Evolutionary conservation across 35 echinoderm and acorn worm species (phyloP).

Genomic region (Amphiura filiformis): DNA sequence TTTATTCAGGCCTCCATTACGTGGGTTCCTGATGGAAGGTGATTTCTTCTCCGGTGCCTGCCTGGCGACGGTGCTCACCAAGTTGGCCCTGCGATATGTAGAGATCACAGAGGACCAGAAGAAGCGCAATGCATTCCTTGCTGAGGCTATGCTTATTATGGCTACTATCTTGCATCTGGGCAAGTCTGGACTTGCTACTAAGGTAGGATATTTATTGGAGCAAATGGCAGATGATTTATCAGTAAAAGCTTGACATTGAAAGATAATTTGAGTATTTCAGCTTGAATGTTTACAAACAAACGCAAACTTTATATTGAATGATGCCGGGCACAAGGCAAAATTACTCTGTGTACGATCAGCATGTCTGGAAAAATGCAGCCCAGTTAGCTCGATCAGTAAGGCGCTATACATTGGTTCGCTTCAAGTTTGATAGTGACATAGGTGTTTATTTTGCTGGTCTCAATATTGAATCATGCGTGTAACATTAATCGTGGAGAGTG

Average conservation of each 20-base stretch:
- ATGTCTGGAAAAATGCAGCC: too few species aligned
- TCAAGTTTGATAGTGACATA: too few species aligned
- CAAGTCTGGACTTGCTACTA: constrained; percentile 87
- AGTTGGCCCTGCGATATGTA: constrained; percentile 86
- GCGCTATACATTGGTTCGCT: too few species aligned
- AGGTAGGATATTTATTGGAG: too few species aligned
- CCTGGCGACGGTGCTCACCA: constrained; percentile 88
- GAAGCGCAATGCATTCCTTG: constrained; percentile 94
- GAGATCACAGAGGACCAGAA: constrained; percentile 64
- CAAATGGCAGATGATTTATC: too few species aligned
- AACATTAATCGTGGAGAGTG: too few species aligned
- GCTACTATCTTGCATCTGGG: constrained; percentile 87
- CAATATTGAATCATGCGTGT: too few species aligned
- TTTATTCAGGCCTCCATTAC: constrained; percentile 68
- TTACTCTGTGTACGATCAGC: too few species aligned
- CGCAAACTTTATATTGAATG: background rate
- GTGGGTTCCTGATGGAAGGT: constrained; percentile 92
- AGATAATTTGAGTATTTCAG: background rate
- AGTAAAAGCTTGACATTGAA: too few species aligned
- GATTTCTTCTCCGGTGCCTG: constrained; percentile 93
- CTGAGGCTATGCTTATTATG: constrained; percentile 98
- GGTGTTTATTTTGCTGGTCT: too few species aligned
- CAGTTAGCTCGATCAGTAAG: too few species aligned
- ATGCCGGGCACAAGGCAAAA: too few species aligned
- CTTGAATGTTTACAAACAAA: background rate